Conservation (phyloP, 2,888 invertebrate species). For the Torymus auratus region DNA sequence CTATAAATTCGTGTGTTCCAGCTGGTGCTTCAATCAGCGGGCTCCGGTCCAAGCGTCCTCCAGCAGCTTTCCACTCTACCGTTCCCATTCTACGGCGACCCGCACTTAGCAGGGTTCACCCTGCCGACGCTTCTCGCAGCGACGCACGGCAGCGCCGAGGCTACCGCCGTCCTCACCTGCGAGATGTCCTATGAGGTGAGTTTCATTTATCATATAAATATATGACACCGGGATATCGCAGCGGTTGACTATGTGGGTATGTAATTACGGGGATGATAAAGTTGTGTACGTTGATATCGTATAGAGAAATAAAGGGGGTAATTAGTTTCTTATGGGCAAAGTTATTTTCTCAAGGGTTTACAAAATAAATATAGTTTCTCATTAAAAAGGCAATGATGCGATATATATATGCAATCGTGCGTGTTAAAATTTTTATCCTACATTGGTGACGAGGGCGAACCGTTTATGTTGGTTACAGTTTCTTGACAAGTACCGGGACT, state of each 20-base stretch:
- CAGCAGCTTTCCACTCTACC: conserved; percentile 91
- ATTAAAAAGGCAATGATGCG: too few species aligned
- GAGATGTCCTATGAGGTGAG: conserved; percentile 81
- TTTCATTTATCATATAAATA: too few species aligned
- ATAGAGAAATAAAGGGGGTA: too few species aligned
- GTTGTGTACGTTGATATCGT: too few species aligned
- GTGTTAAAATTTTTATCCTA: conserved; percentile 36
- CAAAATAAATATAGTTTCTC: too few species aligned
- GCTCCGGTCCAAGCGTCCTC: conserved; percentile 87
- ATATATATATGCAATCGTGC: conserved; percentile 51
- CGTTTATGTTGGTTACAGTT: conserved; percentile 74
- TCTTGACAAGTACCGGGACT: conserved; percentile 80
- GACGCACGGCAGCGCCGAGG: conserved; percentile 82
- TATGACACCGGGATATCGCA: too few species aligned
- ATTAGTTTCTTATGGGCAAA: too few species aligned
- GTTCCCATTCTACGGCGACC: conserved; percentile 90
- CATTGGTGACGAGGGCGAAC: not conserved
- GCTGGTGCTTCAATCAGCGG: conserved; percentile 84
- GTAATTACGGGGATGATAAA: too few species aligned
- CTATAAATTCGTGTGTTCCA: conserved; percentile 73
- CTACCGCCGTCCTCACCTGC: conserved; percentile 86
- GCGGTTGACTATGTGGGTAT: too few species aligned
- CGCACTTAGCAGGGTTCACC: conserved; percentile 83
- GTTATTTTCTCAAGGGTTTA: too few species aligned
- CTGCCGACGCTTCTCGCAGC: conserved; percentile 89